These are phyloP conservation scores for Amiota communis DNA, from an alignment of 2,888 invertebrate species.

Conservation along the genomic window DNA sequence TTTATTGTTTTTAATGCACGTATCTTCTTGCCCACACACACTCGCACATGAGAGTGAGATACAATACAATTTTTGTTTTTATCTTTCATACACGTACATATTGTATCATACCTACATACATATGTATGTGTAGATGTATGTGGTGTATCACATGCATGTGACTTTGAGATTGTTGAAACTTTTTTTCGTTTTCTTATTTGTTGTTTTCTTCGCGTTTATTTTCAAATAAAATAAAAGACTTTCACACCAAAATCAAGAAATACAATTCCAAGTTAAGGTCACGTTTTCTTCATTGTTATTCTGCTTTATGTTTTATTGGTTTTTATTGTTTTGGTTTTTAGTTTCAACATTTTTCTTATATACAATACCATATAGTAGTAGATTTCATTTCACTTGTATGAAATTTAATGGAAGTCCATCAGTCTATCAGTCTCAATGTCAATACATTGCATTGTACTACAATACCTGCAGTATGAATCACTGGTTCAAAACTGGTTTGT, in stretches of 20 bases:
- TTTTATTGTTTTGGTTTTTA: background rate
- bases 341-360: no score
- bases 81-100: background rate
- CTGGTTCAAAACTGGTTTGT: no score
- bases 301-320: background rate
- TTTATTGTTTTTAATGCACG: constrained; percentile 7
- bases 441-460: no score
- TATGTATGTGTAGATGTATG: background rate
- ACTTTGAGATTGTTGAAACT: background rate
- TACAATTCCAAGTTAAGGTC: constrained; percentile 11
- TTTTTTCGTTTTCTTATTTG: background rate
- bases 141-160: background rate
- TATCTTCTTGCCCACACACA: constrained; percentile 3
- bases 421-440: no score
- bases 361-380: no score
- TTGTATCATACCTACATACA: background rate
- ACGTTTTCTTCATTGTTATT: constrained; percentile 1
- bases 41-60: background rate
- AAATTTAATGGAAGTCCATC: no score
- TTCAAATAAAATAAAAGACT: constrained; percentile 12
- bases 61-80: background rate
- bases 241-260: constrained; percentile 17
- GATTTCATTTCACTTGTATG: no score
- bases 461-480: no score
- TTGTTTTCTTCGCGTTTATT: constrained; percentile 3